Conservation (phyloP, 2,888 invertebrate genomes). For the Harpalus rufipes region DNA sequence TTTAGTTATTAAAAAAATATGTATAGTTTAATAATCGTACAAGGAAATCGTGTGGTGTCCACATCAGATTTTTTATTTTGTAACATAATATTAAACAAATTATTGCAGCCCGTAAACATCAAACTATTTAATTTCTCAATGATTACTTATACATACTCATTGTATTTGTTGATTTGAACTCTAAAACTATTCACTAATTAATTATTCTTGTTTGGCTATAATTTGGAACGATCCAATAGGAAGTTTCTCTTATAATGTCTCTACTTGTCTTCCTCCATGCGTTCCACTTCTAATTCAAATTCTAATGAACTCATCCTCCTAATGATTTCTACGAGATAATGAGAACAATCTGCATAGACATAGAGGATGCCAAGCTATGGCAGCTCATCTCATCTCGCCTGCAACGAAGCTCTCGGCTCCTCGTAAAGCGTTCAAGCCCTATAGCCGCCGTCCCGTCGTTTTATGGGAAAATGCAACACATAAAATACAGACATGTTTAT, state of each 20-base stretch:
- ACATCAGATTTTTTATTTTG: no score
- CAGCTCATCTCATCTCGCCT: conserved; percentile 4
- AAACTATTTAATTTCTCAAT: no score
- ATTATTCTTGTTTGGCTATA: no score
- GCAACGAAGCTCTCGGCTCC: conserved; percentile 3
- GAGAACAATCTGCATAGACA: neutral
- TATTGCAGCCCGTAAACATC: no score
- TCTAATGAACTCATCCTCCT: conserved; percentile 1
- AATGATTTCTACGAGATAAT: neutral
- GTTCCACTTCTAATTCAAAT: neutral
- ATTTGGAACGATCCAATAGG: neutral
- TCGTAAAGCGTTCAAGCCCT: conserved; percentile 30
- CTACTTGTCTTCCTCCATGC: neutral
- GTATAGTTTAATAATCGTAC: no score
- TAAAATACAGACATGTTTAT: conserved; percentile 67
- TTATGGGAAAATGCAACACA: conserved; percentile 67
- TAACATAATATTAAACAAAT: no score
- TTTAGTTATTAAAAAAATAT: no score
- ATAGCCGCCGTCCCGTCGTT: conserved; percentile 36
- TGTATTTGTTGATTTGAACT: no score
- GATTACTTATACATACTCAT: no score
- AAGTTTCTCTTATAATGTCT: neutral
- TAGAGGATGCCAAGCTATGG: neutral
- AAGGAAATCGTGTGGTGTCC: no score
- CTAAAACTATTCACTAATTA: no score